Conservation (phyloP, 2,888 invertebrate genomes). For the Adela reaumurella region DNA sequence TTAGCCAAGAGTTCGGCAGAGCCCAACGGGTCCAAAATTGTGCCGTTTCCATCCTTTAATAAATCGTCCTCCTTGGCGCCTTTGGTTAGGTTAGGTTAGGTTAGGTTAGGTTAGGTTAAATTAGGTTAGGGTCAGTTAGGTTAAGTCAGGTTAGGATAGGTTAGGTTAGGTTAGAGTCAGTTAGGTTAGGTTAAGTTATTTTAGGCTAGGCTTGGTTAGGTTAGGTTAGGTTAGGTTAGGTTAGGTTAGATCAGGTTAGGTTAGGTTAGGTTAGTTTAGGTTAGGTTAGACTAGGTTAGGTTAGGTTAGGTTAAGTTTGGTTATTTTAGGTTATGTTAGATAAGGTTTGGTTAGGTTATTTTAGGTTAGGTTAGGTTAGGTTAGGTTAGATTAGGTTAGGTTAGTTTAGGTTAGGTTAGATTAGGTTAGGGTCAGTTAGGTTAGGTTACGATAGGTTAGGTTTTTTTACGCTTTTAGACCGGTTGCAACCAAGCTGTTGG, state of each 20-base stretch:
- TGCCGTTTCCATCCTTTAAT: constrained; percentile 6
- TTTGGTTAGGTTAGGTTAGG: constrained; percentile 4
- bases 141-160: too few species aligned
- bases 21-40: constrained; percentile 2
- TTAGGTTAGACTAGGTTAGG: constrained; percentile 10
- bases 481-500: too few species aligned
- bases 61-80: constrained; percentile 9
- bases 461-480: too few species aligned
- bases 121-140: too few species aligned
- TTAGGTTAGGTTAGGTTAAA: too few species aligned
- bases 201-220: not conserved
- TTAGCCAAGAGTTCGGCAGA: constrained; percentile 1
- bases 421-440: too few species aligned
- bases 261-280: constrained; percentile 7
- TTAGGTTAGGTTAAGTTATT: too few species aligned
- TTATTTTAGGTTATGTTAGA: constrained; percentile 8
- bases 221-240: constrained; percentile 2
- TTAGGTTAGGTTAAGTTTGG: constrained; percentile 9
- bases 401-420: too few species aligned
- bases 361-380: constrained; percentile 9
- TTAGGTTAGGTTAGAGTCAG: too few species aligned
- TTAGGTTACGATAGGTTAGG: too few species aligned
- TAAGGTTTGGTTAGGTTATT: constrained; percentile 8
- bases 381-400: constrained; percentile 6
- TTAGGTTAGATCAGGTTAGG: constrained; percentile 8